phyloP scores from a whole-genome alignment of 2,888 invertebrate genomes.

The Hanleya hanleyi region DNA sequence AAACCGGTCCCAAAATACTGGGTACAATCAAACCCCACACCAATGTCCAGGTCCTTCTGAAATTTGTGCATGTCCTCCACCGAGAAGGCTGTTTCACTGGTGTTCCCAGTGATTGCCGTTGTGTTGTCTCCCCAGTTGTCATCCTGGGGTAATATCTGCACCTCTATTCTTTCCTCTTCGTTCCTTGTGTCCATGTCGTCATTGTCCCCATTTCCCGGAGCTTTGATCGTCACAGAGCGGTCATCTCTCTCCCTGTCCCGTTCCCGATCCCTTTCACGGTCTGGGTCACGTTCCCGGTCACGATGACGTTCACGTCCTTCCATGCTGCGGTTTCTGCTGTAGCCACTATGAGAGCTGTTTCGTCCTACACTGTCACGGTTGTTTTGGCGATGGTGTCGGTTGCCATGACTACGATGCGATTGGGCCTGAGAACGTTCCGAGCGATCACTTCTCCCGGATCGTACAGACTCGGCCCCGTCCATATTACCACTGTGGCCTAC shows the following conservation, averaged over 20 bases:
- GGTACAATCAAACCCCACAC: constrained; percentile 66
- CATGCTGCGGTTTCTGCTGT: constrained; percentile 37
- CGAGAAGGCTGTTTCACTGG: constrained; percentile 95
- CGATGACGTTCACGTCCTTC: constrained; percentile 47
- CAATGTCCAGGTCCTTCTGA: constrained; percentile 65
- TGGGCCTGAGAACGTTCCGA: constrained; percentile 86
- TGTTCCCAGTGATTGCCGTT: constrained; percentile 96
- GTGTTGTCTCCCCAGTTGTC: constrained; percentile 99
- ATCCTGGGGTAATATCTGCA: constrained; percentile 96
- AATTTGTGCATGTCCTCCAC: constrained; percentile 82
- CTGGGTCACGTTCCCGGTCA: constrained; percentile 43
- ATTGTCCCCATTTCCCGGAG: constrained; percentile 56
- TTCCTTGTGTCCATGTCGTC: constrained; percentile 38
- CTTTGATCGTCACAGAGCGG: constrained; percentile 61
- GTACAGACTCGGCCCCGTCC: constrained; percentile 91
- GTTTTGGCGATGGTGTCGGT: constrained; percentile 46
- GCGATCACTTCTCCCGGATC: constrained; percentile 86
- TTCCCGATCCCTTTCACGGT: constrained; percentile 28
- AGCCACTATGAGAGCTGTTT: constrained; percentile 26
- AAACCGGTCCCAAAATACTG: constrained; percentile 86
- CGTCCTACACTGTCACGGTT: constrained; percentile 23
- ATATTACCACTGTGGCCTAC: constrained; percentile 33
- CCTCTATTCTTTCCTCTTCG: constrained; percentile 81
- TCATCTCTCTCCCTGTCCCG: constrained; percentile 52
- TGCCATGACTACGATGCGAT: constrained; percentile 71